Conservation (phyloP, 2,888 invertebrate species). For the Caenorhabditis sp. region DNA sequence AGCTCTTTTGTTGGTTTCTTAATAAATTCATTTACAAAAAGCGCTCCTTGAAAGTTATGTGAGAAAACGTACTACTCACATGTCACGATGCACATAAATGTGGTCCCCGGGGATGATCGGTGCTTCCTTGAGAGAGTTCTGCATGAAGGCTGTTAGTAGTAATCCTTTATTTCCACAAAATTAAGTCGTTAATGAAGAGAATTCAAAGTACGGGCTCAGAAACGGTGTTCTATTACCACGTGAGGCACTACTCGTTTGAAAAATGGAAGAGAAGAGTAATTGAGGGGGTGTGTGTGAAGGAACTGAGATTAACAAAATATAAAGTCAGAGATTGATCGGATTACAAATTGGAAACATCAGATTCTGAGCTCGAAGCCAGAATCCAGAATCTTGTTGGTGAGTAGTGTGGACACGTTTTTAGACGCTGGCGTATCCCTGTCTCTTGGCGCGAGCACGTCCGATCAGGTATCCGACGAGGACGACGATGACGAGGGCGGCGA, state of each 20-base stretch:
- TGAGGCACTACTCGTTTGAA: slow-evolving; percentile 51
- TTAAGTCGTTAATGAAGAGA: not conserved
- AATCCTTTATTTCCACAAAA: slow-evolving; percentile 40
- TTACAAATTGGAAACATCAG: not conserved
- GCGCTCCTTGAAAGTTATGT: too few relatives aligned
- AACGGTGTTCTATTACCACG: slow-evolving; percentile 53
- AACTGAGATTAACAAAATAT: slow-evolving; percentile 48
- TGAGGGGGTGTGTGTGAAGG: not conserved
- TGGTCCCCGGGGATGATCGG: too few relatives aligned
- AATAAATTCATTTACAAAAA: too few relatives aligned
- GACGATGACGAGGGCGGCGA: slow-evolving; percentile 90
- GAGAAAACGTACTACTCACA: too few relatives aligned
- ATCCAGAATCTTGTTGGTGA: slow-evolving; percentile 16
- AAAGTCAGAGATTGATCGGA: not conserved
- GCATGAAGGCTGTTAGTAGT: slow-evolving; percentile 6
- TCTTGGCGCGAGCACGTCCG: slow-evolving; percentile 84
- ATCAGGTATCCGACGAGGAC: slow-evolving; percentile 93
- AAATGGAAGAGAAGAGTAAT: slow-evolving; percentile 48
- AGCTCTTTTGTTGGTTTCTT: too few relatives aligned
- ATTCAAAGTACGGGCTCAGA: slow-evolving; percentile 34
- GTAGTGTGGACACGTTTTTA: slow-evolving; percentile 39
- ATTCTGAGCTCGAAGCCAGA: too few relatives aligned
- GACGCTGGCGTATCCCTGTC: slow-evolving; percentile 78
- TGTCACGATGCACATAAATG: too few relatives aligned
- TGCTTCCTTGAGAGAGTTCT: too few relatives aligned